These are phyloP conservation scores for Hypotaenidia philippensis DNA, from an alignment of 2,797 vertebrate species.

Conservation along the genomic window DNA sequence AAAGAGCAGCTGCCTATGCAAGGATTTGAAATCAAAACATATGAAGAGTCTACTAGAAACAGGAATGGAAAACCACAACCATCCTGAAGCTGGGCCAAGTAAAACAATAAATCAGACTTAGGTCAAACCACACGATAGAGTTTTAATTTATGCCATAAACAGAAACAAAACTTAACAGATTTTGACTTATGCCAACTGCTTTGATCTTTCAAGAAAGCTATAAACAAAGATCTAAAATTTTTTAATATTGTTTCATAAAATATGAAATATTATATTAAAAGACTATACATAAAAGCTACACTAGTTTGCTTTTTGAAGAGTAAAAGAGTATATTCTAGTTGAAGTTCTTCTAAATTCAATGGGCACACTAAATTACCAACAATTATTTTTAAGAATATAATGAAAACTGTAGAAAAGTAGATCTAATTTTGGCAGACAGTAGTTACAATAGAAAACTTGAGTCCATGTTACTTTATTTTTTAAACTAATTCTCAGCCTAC, in stretches of 20 bases:
- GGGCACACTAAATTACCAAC: not conserved
- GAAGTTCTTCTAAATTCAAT: not conserved
- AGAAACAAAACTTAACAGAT: slow-evolving; percentile 33
- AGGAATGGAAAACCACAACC: slow-evolving; percentile 61
- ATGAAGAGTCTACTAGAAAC: slow-evolving; percentile 28
- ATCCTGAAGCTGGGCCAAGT: slow-evolving; percentile 38
- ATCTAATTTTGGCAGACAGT: not conserved
- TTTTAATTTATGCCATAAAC: slow-evolving; percentile 66
- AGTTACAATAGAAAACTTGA: not conserved
- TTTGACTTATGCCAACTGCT: slow-evolving; percentile 4
- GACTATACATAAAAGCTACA: not conserved
- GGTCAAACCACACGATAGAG: slow-evolving; percentile 45
- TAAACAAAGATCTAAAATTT: not conserved
- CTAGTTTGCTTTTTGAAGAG: not conserved
- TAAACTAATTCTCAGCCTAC: not conserved
- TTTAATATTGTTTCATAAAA: slow-evolving; percentile 2
- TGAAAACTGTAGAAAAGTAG: not conserved
- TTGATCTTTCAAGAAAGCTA: slow-evolving; percentile 37
- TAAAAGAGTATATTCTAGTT: not conserved
- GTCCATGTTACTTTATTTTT: not conserved
- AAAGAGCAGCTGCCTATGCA: not conserved
- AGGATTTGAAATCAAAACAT: slow-evolving; percentile 53
- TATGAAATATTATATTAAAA: slow-evolving; percentile 3
- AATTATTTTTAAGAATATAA: not conserved
- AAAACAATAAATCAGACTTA: slow-evolving; percentile 63